phyloP scores from a whole-genome alignment of 2,888 invertebrate species.

The Trilocha varians region DNA sequence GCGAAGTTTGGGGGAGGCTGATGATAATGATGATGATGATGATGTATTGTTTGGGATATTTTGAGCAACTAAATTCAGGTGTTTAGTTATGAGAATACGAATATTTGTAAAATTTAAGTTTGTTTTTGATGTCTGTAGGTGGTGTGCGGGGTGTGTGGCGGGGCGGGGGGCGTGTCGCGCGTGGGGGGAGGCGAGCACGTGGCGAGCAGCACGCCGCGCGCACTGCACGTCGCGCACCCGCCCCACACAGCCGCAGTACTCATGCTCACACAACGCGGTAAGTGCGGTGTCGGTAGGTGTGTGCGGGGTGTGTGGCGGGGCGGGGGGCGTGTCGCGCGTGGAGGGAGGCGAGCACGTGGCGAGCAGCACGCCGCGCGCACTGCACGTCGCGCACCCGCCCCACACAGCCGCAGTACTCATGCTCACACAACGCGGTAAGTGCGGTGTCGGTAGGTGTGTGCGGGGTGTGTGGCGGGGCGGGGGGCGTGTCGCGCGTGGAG shows the following conservation, averaged over 20 bases:
- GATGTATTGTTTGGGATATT: no score
- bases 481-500: background rate
- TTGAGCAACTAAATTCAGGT: no score
- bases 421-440: constrained; percentile 34
- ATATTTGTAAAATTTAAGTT: no score
- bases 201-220: constrained; percentile 45
- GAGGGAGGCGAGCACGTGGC: background rate
- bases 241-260: constrained; percentile 32
- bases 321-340: background rate
- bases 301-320: no score
- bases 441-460: background rate
- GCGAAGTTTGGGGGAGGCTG: no score
- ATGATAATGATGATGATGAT: no score
- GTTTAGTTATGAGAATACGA: no score
- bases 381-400: constrained; percentile 7
- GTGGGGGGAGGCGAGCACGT: constrained; percentile 6
- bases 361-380: constrained; percentile 2
- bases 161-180: constrained; percentile 13
- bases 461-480: no score
- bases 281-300: background rate
- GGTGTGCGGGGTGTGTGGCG: constrained; percentile 25
- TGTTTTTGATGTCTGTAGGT: no score
- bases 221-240: constrained; percentile 12
- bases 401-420: constrained; percentile 31
- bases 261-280: constrained; percentile 36